Evolutionary conservation across 2,888 invertebrate species (phyloP).

Genomic region (Dynastes maya): DNA sequence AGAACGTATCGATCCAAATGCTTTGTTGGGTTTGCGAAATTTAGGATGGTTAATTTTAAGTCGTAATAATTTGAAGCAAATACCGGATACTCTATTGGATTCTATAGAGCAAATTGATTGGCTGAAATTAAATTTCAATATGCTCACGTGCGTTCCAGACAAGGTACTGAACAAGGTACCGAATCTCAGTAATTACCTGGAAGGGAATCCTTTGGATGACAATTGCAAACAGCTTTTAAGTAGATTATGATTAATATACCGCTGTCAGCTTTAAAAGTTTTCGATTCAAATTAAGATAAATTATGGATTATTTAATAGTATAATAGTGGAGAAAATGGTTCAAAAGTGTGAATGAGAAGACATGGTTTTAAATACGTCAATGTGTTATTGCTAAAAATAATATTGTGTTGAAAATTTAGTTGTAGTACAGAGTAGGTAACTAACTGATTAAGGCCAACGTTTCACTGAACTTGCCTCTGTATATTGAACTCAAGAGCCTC

Average conservation of each 20-base stretch:
- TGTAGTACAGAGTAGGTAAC: no score
- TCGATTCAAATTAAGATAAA: conserved; percentile 16
- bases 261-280: conserved; percentile 11
- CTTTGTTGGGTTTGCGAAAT: conserved; percentile 57
- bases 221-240: conserved; percentile 61
- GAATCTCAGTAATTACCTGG: conserved; percentile 63
- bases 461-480: no score
- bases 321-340: neutral
- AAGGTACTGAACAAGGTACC: conserved; percentile 63
- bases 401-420: neutral
- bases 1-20: conserved; percentile 55
- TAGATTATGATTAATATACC: conserved; percentile 21
- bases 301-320: conserved; percentile 32
- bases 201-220: conserved; percentile 63
- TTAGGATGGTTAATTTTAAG: conserved; percentile 60
- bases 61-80: conserved; percentile 57
- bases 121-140: conserved; percentile 63
- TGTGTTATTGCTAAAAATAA: neutral
- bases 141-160: conserved; percentile 62
- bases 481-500: no score
- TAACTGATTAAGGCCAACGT: no score
- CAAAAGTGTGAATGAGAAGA: neutral
- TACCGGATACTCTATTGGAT: conserved; percentile 61
- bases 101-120: conserved; percentile 62
- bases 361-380: neutral